Evolutionary conservation across 2,113 vertebrate species (phyloP), one percentile per base, ranked within the genome.

Genomic region (Cygnus atratus): DNA sequence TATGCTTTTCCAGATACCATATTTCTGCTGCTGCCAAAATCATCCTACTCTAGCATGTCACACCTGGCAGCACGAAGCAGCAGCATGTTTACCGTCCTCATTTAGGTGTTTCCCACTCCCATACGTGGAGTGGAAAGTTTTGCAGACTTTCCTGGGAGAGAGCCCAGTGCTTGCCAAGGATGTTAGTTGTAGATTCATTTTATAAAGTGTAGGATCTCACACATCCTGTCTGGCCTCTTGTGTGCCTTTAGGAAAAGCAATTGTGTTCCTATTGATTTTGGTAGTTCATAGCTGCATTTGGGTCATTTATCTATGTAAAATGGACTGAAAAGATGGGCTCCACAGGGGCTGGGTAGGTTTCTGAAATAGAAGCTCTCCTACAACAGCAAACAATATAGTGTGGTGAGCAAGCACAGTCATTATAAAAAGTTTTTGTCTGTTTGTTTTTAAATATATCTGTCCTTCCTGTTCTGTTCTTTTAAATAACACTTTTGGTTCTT

Each of bases 391-490:
- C 61, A 80, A n/a, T 35, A 67, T 2, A 16, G 22, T 14, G 4
- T 9, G 19, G 16, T 35, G 15, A 91, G 48, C 54, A 55, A 71
- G 17, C 16, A 70, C 3, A 35, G 19, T 3, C 0, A 0, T 37
- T 15, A n/a, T 19, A 63, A 44, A 66, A 72, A 81, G 2, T 3
- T 25, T 66, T 61, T 50, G 52, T 55, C 15, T 29, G 52, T 52
- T 52, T 52, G 3, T 28, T 66, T 88, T 63, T 48, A 4, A 29
- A 21, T 29, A 5, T 6, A 4, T 20, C 7, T 82, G 14, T 6
- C 54, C 5, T 70, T 44, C 31, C 41, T 43, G 7, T 29, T 55
- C 21, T 35, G 5, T 41, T 77, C n/a, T 67, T 94, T 83, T 37
- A 85, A 80, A 55, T 21, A 70, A 41, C 13, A 37, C 18, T 65